Percentiles rank a stretch among this genome's conserved stretches.
These are phyloP conservation scores for Euleptes europaea DNA, from an alignment of 2,113 vertebrate genomes.

Conservation along the genomic window DNA sequence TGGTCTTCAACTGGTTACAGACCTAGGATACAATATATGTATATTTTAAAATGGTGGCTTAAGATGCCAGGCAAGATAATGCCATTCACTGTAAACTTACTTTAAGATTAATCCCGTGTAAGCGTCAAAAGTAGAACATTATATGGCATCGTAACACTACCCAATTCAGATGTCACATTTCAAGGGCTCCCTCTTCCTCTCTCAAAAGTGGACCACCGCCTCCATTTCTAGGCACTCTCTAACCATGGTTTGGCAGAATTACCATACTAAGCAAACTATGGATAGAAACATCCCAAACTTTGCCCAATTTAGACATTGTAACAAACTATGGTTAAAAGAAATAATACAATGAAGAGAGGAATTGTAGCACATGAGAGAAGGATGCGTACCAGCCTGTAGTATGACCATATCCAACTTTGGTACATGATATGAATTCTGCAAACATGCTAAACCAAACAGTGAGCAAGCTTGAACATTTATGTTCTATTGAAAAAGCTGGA, in stretches of 20 bases:
- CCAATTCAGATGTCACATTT: too few relatives aligned
- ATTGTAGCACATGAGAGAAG: neutral
- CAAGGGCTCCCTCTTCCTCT: too few relatives aligned
- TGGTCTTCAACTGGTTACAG: conserved; percentile 65
- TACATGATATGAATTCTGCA: neutral
- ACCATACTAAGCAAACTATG: too few relatives aligned
- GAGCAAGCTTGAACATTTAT: neutral
- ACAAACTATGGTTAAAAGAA: too few relatives aligned
- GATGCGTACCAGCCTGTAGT: neutral
- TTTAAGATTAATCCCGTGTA: too few relatives aligned
- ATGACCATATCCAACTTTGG: neutral
- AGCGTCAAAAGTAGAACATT: too few relatives aligned
- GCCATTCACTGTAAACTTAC: neutral
- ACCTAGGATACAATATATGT: conserved; percentile 73
- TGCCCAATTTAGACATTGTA: too few relatives aligned
- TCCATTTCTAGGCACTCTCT: too few relatives aligned
- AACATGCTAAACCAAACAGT: neutral
- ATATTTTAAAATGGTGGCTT: conserved; percentile 46
- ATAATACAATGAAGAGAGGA: neutral
- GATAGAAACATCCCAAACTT: too few relatives aligned
- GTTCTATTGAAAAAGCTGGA: neutral
- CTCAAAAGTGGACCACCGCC: too few relatives aligned
- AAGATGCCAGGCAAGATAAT: neutral
- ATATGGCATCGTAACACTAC: too few relatives aligned
- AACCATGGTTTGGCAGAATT: too few relatives aligned